Percentiles rank a stretch among this genome's conserved stretches.
phyloP scores from a whole-genome alignment of 2,113 vertebrate genomes.

The Narcine bancroftii region DNA sequence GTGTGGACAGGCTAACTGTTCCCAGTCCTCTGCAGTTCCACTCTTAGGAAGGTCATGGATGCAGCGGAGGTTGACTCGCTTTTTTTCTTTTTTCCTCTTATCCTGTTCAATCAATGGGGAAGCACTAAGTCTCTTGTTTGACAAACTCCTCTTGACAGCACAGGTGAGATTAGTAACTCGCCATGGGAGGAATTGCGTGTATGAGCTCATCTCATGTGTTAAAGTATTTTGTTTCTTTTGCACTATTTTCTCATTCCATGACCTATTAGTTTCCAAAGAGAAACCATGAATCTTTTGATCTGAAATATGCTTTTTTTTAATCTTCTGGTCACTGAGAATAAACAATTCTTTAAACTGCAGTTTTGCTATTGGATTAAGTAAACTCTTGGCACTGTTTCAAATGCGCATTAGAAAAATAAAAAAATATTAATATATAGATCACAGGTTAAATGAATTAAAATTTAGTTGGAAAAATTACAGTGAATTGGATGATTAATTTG shows the following conservation, averaged over 20 bases:
- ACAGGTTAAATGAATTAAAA: neutral
- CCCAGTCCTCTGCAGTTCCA: constrained; percentile 25
- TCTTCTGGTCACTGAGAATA: neutral
- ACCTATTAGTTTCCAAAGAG: neutral
- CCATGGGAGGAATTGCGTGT: constrained; percentile 1
- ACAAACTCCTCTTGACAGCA: neutral
- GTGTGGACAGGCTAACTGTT: constrained; percentile 23
- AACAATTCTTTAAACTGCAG: neutral
- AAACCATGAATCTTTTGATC: neutral
- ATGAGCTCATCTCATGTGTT: neutral
- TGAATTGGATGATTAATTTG: neutral
- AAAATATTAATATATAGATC: neutral
- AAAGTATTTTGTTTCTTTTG: neutral
- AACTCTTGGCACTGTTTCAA: neutral
- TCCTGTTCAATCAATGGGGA: neutral
- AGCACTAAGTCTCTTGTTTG: constrained; percentile 16
- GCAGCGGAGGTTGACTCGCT: constrained; percentile 5
- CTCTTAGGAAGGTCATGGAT: constrained; percentile 24
- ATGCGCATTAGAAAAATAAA: neutral
- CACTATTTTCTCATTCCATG: neutral
- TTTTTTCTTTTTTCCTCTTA: constrained; percentile 11
- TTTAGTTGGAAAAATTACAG: neutral
- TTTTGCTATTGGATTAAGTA: neutral
- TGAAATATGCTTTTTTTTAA: neutral
- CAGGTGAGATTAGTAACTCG: constrained; percentile 29